A percentile compares a stretch with the other conserved stretches of the same genome.
Conservation (phyloP, 2,797 vertebrate genomes). For the Gymnopithys bicolor region DNA sequence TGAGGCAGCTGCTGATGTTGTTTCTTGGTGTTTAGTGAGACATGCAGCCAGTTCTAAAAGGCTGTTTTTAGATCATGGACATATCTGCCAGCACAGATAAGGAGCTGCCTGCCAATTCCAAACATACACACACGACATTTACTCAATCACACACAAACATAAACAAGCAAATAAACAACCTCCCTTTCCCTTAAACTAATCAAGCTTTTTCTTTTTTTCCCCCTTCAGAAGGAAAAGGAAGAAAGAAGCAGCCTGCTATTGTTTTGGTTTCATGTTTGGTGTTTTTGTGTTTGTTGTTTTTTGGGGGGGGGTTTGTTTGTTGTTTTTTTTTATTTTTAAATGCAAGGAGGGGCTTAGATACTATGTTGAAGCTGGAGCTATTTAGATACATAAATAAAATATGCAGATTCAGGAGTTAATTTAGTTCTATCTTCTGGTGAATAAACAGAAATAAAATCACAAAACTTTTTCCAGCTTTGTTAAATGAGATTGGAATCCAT, state of each 20-base stretch:
- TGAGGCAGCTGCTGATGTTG: constrained; percentile 15
- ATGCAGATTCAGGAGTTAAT: background rate
- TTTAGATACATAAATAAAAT: constrained; percentile 11
- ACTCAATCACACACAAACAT: constrained; percentile 47
- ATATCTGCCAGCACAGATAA: constrained; percentile 64
- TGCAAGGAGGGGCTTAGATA: background rate
- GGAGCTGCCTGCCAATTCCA: constrained; percentile 54
- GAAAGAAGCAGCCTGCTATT: background rate
- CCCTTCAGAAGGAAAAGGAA: background rate
- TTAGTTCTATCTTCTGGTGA: background rate
- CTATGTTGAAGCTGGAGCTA: background rate
- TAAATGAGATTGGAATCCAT: constrained; percentile 4
- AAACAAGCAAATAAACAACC: constrained; percentile 54
- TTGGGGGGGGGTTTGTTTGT: background rate
- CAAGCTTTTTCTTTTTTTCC: background rate
- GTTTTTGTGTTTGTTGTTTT: background rate
- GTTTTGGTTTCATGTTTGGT: background rate
- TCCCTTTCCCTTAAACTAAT: background rate
- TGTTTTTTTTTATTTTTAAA: constrained; percentile 5
- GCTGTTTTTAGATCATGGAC: constrained; percentile 63
- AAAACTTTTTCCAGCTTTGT: background rate
- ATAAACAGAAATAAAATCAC: background rate
- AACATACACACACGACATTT: background rate
- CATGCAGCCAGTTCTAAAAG: constrained; percentile 31
- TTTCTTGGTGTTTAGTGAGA: constrained; percentile 33